These are phyloP conservation scores for Mimachlamys varia DNA, from an alignment of 2,888 invertebrate genomes.

Conservation along the genomic window DNA sequence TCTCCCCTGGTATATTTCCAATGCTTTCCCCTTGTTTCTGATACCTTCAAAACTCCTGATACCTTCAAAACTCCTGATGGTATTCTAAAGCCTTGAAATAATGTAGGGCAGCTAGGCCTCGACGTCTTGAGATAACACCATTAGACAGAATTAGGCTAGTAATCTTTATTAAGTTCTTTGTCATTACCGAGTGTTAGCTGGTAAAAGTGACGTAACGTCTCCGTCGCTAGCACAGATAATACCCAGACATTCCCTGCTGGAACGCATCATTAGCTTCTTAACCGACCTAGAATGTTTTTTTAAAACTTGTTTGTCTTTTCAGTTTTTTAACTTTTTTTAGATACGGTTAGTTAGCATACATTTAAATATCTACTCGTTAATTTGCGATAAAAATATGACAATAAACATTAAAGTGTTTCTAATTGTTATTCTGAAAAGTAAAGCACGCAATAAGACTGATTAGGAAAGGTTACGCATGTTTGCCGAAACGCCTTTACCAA, in stretches of 20 bases:
- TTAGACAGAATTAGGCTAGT: constrained; percentile 20
- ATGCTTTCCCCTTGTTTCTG: neutral
- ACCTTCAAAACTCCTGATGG: too few species aligned
- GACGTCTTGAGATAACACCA: neutral
- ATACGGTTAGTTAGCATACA: too few species aligned
- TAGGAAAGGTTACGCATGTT: too few species aligned
- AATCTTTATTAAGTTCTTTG: neutral
- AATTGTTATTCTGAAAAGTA: too few species aligned
- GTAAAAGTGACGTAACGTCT: neutral
- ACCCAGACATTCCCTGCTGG: neutral
- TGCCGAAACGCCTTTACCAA: too few species aligned
- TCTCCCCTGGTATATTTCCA: neutral
- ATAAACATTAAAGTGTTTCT: too few species aligned
- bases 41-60: too few species aligned
- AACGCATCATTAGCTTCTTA: neutral
- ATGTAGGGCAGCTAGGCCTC: neutral
- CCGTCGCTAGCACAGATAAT: neutral
- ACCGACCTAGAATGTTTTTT: too few species aligned
- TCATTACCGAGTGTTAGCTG: neutral
- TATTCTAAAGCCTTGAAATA: neutral
- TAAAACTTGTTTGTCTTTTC: too few species aligned
- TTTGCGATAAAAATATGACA: too few species aligned
- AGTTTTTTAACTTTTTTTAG: neutral
- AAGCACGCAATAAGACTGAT: too few species aligned
- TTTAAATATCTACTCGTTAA: too few species aligned